Base-by-base conservation (phyloP, 1,140 invertebrate species). In the Andricus grossulariae region DNA sequence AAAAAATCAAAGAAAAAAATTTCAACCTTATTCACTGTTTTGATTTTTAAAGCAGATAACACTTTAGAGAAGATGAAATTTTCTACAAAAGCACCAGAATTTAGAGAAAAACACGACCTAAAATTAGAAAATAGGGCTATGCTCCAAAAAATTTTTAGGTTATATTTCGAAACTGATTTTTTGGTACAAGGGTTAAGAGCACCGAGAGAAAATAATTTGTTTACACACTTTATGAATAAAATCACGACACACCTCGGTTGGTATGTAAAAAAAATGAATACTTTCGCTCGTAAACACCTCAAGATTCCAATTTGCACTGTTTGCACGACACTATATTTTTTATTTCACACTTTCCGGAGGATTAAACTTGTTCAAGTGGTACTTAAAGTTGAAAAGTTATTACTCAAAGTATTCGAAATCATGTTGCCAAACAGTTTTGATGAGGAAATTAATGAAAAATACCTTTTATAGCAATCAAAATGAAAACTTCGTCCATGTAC, bases 1-100 rank as follows among this genome's bases (percentile, higher is more conserved):
- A 76, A n/a, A 72, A 75, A 73, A 77, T 60, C 74, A 75, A 32
- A 72, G 79, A 74, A 77, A 71, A 75, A 73, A 51, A 75, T 73
- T 51, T 5, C 15, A 55, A 19, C 50, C 60, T 72, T 25, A 72
- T 72, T 72, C 16, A 50, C 15, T 45, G 18, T 72, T 16, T 74
- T 52, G 15, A 74, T 57, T 39, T 32, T 19, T 13, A 45, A 49
- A 71, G n/a, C 2, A n/a, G 49, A 7, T 21, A 21, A 57, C 39
- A 45, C n/a, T 10, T 45, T 10, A 54, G 19, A 54, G 7, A 57
- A 3, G 19, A 19, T 2, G 19, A 25, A 57, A 57, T 57, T 13
- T 32, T 21, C 13, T 19, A 21, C 19, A 13, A 57, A 32, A 21
- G 21, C 19, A n/a, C 16, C 51, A 52, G 12, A 55, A 55, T 55